Evolutionary conservation across 2,797 vertebrate genomes (phyloP), one percentile per base, ranked within the genome.

Genomic region (Echeneis naucrates): DNA sequence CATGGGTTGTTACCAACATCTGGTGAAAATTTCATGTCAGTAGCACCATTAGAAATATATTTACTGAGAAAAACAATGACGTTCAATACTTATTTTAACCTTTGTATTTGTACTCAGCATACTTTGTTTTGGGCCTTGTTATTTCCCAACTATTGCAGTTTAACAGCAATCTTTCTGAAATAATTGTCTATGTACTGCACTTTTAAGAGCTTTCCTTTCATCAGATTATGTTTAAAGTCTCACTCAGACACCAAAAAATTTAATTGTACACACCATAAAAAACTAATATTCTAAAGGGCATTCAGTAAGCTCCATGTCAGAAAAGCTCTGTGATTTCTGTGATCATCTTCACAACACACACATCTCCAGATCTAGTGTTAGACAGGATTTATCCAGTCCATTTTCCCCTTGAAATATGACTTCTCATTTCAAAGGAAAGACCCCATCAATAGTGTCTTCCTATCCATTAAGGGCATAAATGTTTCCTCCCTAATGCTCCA

Each of bases 401-500:
- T 57, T 63, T 60, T 40, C 54, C 24, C 38, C 24, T 32, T 59
- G 45, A 84, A 71, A 75, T 61, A 69, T 32, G 52, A 73, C 47
- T 51, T 69, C 52, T 77, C 51, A 62, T 72, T 57, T 64, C 42
- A 71, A 62, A 37, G 38, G 47, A 68, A 75, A 75, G 53, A 54
- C 42, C 44, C 65, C 40, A 45, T 53, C 74, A 32, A 27, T 23
- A 33, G 54, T 57, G 65, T 81, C 82, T 56, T 68, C 56, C 55
- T 68, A 37, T 60, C 59, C 57, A 77, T 66, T 40, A 56, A 71
- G 69, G 68, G 45, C 79, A 74, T 54, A 63, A 55, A 77, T 68
- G 72, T 70, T 23, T 79, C 68, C 58, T 84, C 58, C 63, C 78
- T 83, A 72, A 78, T 79, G 86, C 74, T 48, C 74, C 84, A 74